phyloP scores from a whole-genome alignment of 2,888 invertebrate species.

The Eumacrocentrus americanus region DNA sequence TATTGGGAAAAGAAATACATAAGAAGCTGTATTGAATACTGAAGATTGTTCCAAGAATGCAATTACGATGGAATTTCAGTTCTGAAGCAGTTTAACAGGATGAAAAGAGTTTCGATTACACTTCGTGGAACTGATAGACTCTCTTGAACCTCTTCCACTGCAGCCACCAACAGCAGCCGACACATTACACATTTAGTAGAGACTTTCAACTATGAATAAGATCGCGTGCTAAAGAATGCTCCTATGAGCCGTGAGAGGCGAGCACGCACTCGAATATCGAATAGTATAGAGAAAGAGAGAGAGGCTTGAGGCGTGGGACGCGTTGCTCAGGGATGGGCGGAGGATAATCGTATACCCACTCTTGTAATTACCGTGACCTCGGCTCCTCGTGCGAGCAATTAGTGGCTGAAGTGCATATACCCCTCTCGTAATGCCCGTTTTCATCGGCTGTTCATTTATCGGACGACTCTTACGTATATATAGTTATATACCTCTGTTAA shows the following conservation, averaged over 20 bases:
- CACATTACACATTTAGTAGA: not conserved
- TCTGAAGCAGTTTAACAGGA: not conserved
- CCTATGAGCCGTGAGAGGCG: slow-evolving; percentile 2
- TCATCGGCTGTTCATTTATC: too few relatives aligned
- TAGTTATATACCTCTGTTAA: too few relatives aligned
- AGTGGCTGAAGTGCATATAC: too few relatives aligned
- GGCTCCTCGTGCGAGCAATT: slow-evolving; percentile 17
- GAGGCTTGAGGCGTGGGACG: slow-evolving; percentile 2
- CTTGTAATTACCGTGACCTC: slow-evolving; percentile 15
- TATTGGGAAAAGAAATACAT: not conserved
- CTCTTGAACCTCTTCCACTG: not conserved
- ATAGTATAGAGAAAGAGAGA: not conserved
- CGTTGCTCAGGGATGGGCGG: not conserved
- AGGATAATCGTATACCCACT: slow-evolving; percentile 12
- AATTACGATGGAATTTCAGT: slow-evolving; percentile 11
- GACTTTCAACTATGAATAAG: not conserved
- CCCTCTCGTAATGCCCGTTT: too few relatives aligned
- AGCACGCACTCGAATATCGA: slow-evolving; percentile 12
- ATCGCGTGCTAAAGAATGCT: slow-evolving; percentile 8
- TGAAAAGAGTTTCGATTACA: not conserved
- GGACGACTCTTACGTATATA: too few relatives aligned
- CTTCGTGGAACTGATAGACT: not conserved
- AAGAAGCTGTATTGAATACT: not conserved
- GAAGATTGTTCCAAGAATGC: slow-evolving; percentile 6
- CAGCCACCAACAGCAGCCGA: not conserved